These are phyloP conservation scores for Acleris sparsana DNA, from an alignment of 2,888 invertebrate species.

Conservation along the genomic window DNA sequence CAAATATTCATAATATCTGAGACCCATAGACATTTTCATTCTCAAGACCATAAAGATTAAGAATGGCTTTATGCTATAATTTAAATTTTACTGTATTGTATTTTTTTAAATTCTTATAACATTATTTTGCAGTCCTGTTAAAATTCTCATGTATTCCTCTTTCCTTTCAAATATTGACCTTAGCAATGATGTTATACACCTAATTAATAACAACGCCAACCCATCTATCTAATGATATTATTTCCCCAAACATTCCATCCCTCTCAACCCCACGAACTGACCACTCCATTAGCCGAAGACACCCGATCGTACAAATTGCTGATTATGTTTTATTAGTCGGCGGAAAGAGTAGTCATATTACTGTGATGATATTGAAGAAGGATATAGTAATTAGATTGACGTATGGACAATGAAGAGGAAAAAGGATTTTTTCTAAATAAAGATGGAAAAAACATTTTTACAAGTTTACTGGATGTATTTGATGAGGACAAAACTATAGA, in stretches of 20 bases:
- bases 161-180: too few species aligned
- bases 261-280: slow-evolving; percentile 14
- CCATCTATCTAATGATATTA: slow-evolving; percentile 3
- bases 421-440: too few species aligned
- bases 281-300: slow-evolving; percentile 27
- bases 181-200: neutral
- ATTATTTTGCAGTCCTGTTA: neutral
- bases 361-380: neutral
- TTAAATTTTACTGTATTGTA: neutral
- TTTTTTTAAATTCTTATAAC: neutral
- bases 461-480: too few species aligned
- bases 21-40: too few species aligned
- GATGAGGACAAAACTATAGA: too few species aligned
- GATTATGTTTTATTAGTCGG: slow-evolving; percentile 30
- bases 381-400: neutral
- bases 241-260: slow-evolving; percentile 15
- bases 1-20: too few species aligned
- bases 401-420: neutral
- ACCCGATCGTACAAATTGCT: slow-evolving; percentile 30
- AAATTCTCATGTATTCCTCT: neutral
- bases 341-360: slow-evolving; percentile 7
- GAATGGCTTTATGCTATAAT: neutral
- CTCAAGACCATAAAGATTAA: too few species aligned
- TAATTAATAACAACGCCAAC: neutral
- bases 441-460: too few species aligned